These are phyloP conservation scores for Amphipoea lucens DNA, from an alignment of 2,888 invertebrate species.

Conservation along the genomic window DNA sequence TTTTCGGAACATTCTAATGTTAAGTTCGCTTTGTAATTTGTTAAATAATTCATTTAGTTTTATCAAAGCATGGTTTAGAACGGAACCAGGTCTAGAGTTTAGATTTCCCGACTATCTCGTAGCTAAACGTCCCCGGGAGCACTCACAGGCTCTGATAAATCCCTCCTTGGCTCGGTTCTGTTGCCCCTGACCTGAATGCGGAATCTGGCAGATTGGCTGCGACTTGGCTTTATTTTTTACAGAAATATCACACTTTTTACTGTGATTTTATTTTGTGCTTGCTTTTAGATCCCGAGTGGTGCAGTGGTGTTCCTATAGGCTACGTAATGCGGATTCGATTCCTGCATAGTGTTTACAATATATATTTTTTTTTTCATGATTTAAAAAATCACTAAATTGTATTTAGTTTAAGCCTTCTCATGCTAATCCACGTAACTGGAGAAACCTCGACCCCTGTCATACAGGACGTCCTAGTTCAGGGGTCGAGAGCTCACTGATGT, in stretches of 20 bases:
- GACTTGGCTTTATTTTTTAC: constrained; percentile 45
- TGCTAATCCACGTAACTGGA: background rate
- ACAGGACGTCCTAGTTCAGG: background rate
- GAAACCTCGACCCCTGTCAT: background rate
- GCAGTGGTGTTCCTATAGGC: constrained; percentile 6
- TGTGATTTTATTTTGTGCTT: constrained; percentile 29
- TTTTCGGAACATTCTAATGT: background rate
- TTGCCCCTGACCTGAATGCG: constrained; percentile 65
- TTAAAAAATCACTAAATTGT: background rate
- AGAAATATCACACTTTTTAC: constrained; percentile 14
- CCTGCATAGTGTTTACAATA: background rate
- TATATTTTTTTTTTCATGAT: no score
- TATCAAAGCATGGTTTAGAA: background rate
- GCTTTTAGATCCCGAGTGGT: constrained; percentile 8
- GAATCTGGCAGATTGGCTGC: constrained; percentile 53
- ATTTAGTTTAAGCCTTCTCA: background rate
- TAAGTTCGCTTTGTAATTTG: background rate
- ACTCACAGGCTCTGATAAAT: constrained; percentile 57
- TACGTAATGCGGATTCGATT: constrained; percentile 10
- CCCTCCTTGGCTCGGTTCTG: constrained; percentile 59
- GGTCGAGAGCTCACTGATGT: background rate
- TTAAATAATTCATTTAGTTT: background rate
- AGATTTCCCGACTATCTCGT: background rate
- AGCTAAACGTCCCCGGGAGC: constrained; percentile 43
- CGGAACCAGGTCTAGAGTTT: background rate